Evolutionary conservation across 2,113 vertebrate genomes (phyloP), one percentile per base, ranked within the genome.

Genomic region (Vanacampus margaritifer): DNA sequence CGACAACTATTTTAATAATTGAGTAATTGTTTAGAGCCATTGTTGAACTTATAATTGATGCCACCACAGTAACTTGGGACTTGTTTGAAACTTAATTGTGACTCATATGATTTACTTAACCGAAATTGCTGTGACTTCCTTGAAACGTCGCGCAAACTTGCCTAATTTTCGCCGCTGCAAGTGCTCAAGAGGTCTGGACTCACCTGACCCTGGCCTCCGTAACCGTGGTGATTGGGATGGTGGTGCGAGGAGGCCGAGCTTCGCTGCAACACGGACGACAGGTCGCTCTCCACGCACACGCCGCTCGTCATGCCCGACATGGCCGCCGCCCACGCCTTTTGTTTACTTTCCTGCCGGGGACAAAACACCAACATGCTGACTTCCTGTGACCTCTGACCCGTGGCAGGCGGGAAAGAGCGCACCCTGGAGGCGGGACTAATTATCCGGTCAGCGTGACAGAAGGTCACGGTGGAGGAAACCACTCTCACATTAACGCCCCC

Each of bases 251-350:
- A 72, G 77, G 85, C 80, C 65, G 86, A 86, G 82, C 82, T 84
- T 82, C 86, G 86, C 77, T 89, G 87, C 19, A 89, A 84, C 83
- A 89, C 86, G 0, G 87, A 85, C 73, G 89, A 87, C 80, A 89
- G 84, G 73, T 90, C 87, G 23, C 80, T 95, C 87, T 95, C 94
- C 91, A 96, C 94, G 65, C 95, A 96, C 85, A 96, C 94, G 76
- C 94, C 92, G 76, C 92, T 95, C 84, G 94, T 95, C 93, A 95
- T 94, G 86, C 92, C 92, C 87, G 93, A 93, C 91, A 94, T 93
- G 82, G 86, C 86, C 37, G 61, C 74, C 86, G 45, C 74, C 64
- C 76, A 70, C 39, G 19, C 61, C 41, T 63, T 51, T 51, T 51
- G 64, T 51, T 65, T 50, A 51, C 46, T 65, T 65, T 32, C 45